These are phyloP conservation scores for Phrynosoma platyrhinos DNA, from an alignment of 2,113 vertebrate species.

Conservation along the genomic window DNA sequence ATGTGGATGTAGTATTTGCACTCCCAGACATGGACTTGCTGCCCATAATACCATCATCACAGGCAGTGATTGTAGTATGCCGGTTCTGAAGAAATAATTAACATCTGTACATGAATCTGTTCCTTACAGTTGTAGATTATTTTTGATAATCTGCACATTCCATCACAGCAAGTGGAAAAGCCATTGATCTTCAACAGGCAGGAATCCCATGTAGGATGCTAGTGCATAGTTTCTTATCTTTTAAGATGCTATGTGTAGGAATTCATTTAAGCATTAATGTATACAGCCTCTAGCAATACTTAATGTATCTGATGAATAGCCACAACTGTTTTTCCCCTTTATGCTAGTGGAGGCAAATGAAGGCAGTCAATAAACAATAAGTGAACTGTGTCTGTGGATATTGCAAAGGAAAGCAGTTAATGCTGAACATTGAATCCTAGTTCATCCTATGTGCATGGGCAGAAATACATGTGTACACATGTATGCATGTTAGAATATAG, in stretches of 20 bases:
- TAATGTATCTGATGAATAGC: neutral
- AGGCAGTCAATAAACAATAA: neutral
- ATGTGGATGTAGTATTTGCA: too few relatives aligned
- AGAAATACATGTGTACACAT: neutral
- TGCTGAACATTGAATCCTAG: neutral
- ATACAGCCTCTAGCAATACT: neutral
- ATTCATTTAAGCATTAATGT: conserved; percentile 14
- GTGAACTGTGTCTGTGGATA: neutral
- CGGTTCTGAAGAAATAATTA: neutral
- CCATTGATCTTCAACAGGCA: neutral
- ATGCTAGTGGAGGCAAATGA: neutral
- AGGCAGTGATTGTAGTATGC: neutral
- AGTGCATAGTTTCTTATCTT: neutral
- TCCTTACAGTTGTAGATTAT: neutral
- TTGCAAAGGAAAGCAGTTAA: neutral
- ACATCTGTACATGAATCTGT: neutral
- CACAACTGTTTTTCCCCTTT: neutral
- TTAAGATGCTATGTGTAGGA: neutral
- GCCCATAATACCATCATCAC: neutral
- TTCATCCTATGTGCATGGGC: neutral
- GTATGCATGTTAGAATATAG: neutral
- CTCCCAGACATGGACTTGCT: neutral
- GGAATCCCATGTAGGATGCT: neutral
- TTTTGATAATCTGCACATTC: neutral
- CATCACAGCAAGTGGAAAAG: neutral